These are phyloP conservation scores for Ichneumon xanthorius DNA, from an alignment of 2,888 invertebrate species.

Conservation along the genomic window DNA sequence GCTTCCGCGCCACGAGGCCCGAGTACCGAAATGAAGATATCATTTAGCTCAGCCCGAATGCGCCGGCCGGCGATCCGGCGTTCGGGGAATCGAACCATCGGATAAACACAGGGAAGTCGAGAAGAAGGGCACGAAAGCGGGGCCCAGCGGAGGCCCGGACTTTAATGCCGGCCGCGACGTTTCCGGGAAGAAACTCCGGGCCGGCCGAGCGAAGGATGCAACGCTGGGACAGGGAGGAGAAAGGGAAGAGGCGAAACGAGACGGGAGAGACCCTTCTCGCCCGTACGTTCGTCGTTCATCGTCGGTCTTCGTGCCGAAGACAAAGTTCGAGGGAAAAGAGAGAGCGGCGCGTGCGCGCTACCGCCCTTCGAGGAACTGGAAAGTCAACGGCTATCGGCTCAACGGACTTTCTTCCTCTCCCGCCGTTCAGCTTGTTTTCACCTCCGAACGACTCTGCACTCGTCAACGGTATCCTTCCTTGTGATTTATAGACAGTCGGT, in stretches of 20 bases:
- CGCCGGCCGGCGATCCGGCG: neutral
- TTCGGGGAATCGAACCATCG: slow-evolving; percentile 24
- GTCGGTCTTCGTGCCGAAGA: slow-evolving; percentile 38
- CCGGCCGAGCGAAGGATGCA: slow-evolving; percentile 69
- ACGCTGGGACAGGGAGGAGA: slow-evolving; percentile 43
- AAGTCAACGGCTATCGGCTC: slow-evolving; percentile 37
- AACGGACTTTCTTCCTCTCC: slow-evolving; percentile 9
- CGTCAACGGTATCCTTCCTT: neutral
- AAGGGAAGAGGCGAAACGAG: slow-evolving; percentile 26
- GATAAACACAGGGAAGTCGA: slow-evolving; percentile 54
- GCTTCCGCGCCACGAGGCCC: neutral
- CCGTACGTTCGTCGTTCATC: slow-evolving; percentile 45
- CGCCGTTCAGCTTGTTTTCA: neutral
- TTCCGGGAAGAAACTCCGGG: slow-evolving; percentile 80
- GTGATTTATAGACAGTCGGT: neutral
- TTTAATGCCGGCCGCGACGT: slow-evolving; percentile 67
- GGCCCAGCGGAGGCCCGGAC: slow-evolving; percentile 63
- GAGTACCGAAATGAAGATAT: neutral
- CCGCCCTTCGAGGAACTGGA: slow-evolving; percentile 52
- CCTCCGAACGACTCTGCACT: neutral
- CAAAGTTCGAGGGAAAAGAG: slow-evolving; percentile 46
- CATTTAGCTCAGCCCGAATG: neutral
- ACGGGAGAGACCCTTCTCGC: slow-evolving; percentile 40
- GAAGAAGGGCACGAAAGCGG: slow-evolving; percentile 69
- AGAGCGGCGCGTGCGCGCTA: slow-evolving; percentile 59